Evolutionary conservation across 2,113 vertebrate genomes (phyloP), one percentile per base, ranked within the genome.

Genomic region (Australoheros scitulus): DNA sequence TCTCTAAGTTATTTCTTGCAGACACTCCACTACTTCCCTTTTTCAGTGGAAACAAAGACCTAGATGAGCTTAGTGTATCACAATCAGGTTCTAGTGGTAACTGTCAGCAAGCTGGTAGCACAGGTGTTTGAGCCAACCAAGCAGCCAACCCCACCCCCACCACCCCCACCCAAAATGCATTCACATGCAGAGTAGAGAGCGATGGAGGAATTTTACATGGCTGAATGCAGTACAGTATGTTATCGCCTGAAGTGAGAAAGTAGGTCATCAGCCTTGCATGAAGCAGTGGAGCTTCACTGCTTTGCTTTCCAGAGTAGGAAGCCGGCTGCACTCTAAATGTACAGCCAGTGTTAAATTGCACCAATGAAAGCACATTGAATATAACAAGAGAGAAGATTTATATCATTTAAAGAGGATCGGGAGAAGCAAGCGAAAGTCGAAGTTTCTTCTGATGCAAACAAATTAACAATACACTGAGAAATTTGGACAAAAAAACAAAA

Each of bases 201-300:
- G 18, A 91, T 61, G 56, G 78, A 89, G 81, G 80, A 90, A 91
- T 92, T 90, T 83, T 89, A 64, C 78, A 86, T 83, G 83, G 80
- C 82, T 86, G 83, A 80, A 86, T 76, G 78, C 80, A 61, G 68
- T 82, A 72, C 80, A 80, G 82, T 79, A 79, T 82, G 76, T 81
- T 88, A 88, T 84, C 32, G 79, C 85, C 88, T 84, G 26, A 79
- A 93, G 85, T 84, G 61, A 79, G 79, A 93, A 93, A 93, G 85
- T 94, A 94, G 93, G 93, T 94, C 93, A 94, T 79, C 83, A 79
- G 86, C 85, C 75, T 89, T 77, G 74, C 55, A 85, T 81, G 77
- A 77, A 84, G 84, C 87, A 82, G 65, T 32, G 55, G 64, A 86
- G 92, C 84, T 85, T 83, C 55, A 18, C 29, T 72, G 83, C 85